A percentile compares a stretch with the other conserved stretches of the same genome.
phyloP scores from a whole-genome alignment of 2,888 invertebrate species.

The Chrysolina oricalcia region DNA sequence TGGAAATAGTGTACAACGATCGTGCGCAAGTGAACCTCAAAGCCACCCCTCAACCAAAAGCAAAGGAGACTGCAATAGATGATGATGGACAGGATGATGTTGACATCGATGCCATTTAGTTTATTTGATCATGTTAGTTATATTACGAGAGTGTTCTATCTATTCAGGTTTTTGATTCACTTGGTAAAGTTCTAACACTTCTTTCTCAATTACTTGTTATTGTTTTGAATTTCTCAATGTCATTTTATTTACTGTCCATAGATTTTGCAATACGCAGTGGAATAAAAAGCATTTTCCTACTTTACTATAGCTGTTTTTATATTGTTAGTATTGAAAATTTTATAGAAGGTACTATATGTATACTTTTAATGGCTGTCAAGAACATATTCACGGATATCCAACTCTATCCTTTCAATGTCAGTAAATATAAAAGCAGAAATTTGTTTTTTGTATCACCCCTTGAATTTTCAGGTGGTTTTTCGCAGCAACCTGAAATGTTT shows the following conservation, averaged over 20 bases:
- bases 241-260: slow-evolving; percentile 52
- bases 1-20: slow-evolving; percentile 92
- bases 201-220: slow-evolving; percentile 12
- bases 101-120: slow-evolving; percentile 94
- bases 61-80: slow-evolving; percentile 71
- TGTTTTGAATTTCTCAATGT: slow-evolving; percentile 15
- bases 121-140: slow-evolving; percentile 31
- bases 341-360: slow-evolving; percentile 21
- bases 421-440: slow-evolving; percentile 6
- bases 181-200: slow-evolving; percentile 17
- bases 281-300: slow-evolving; percentile 47
- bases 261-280: slow-evolving; percentile 51
- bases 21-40: slow-evolving; percentile 84
- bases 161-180: slow-evolving; percentile 31
- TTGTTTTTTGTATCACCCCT: not conserved
- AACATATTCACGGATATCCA: slow-evolving; percentile 23
- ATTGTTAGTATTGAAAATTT: slow-evolving; percentile 30
- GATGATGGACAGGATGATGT: slow-evolving; percentile 89
- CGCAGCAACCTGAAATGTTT: no score
- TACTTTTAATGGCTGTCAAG: slow-evolving; percentile 19
- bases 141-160: slow-evolving; percentile 36
- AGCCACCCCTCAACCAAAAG: slow-evolving; percentile 68
- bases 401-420: slow-evolving; percentile 23
- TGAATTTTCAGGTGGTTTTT: not conserved
- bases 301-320: slow-evolving; percentile 34